A percentile compares a stretch with the other conserved stretches of the same genome.
Conservation (phyloP, 2,797 vertebrate species). For the Orientallactaga sibirica region DNA sequence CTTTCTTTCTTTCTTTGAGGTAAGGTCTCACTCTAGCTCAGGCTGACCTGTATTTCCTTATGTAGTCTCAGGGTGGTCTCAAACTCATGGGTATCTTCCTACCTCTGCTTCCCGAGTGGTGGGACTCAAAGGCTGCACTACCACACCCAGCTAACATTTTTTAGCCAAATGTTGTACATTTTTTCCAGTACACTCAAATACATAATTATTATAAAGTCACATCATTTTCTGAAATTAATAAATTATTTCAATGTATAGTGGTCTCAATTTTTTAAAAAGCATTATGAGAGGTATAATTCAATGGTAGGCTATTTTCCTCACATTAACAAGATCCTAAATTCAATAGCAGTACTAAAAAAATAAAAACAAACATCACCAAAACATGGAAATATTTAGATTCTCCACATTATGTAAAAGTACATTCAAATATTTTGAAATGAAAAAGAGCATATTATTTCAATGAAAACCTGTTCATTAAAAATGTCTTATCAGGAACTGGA, state of each 20-base stretch:
- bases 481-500: too few relatives aligned
- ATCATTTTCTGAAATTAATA: not conserved
- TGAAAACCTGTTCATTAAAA: not conserved
- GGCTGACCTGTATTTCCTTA: too few relatives aligned
- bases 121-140: too few relatives aligned
- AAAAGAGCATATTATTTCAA: not conserved
- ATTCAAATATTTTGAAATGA: slow-evolving; percentile 1
- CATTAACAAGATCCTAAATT: not conserved
- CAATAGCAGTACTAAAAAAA: not conserved
- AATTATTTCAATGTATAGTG: not conserved
- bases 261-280: not conserved
- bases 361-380: not conserved
- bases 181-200: slow-evolving; percentile 15
- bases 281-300: not conserved
- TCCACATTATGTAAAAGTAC: not conserved
- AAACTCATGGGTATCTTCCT: too few relatives aligned
- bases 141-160: too few relatives aligned
- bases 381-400: not conserved
- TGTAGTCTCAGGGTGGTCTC: too few relatives aligned
- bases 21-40: too few relatives aligned
- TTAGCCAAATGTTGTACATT: slow-evolving; percentile 23
- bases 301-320: not conserved
- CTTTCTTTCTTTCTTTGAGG: too few relatives aligned
- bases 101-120: too few relatives aligned
- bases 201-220: not conserved